Conservation (phyloP, 1,140 invertebrate species). For the Eubasilissa regina region DNA sequence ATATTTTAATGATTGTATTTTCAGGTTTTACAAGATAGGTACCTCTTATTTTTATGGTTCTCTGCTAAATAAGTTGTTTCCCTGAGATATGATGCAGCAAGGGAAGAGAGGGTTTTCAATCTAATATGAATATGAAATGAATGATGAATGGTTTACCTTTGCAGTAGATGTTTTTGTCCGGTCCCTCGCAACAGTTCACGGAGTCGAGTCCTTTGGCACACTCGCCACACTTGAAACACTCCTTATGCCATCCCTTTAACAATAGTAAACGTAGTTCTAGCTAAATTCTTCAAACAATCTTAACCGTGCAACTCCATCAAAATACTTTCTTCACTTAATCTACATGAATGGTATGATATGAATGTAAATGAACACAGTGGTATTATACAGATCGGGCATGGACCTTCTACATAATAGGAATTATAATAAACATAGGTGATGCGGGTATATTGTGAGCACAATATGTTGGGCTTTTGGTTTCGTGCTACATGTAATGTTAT, state of each 20-base stretch:
- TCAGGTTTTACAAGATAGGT: too few species aligned
- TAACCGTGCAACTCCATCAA: slow-evolving; percentile 26
- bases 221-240: slow-evolving; percentile 95
- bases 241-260: slow-evolving; percentile 88
- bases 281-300: slow-evolving; percentile 47
- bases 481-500: slow-evolving; percentile 35
- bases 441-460: slow-evolving; percentile 44
- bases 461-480: slow-evolving; percentile 28
- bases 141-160: slow-evolving; percentile 81
- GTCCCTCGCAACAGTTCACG: slow-evolving; percentile 93
- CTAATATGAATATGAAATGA: slow-evolving; percentile 32
- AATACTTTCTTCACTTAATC: slow-evolving; percentile 25
- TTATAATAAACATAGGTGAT: slow-evolving; percentile 15
- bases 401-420: background rate
- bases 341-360: slow-evolving; percentile 12
- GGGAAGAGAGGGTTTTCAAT: background rate
- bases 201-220: slow-evolving; percentile 98
- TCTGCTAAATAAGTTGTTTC: background rate
- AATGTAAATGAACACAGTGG: slow-evolving; percentile 2
- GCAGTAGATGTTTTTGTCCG: slow-evolving; percentile 98
- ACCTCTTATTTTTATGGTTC: too few species aligned
- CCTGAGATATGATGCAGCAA: slow-evolving; percentile 45
- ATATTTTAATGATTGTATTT: too few species aligned
- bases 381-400: slow-evolving; percentile 34
- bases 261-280: slow-evolving; percentile 64